phyloP scores from a whole-genome alignment of 2,888 invertebrate species.

The Drosophila aldrichi region DNA sequence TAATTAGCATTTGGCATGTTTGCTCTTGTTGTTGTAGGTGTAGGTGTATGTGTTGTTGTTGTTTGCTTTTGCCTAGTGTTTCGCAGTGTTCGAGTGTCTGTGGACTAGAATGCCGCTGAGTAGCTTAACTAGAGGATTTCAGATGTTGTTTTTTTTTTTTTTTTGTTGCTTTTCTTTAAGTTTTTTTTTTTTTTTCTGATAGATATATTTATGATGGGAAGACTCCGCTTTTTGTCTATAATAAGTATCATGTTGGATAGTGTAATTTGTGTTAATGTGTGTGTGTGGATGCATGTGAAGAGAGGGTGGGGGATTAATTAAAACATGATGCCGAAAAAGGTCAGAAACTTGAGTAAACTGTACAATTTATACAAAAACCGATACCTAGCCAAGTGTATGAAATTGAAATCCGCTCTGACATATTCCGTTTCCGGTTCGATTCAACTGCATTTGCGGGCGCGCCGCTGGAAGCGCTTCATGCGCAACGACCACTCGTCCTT shows the following conservation, averaged over 20 bases:
- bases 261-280: conserved; percentile 2
- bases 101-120: conserved; percentile 56
- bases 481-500: conserved; percentile 84
- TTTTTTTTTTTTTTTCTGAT: conserved; percentile 2
- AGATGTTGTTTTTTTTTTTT: conserved; percentile 1
- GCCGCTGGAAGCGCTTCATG: conserved; percentile 85
- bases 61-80: conserved; percentile 10
- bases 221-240: conserved; percentile 38
- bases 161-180: conserved; percentile 7
- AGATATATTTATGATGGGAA: conserved; percentile 12
- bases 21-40: neutral
- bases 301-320: conserved; percentile 58
- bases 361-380: conserved; percentile 85
- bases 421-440: conserved; percentile 85
- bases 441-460: conserved; percentile 85
- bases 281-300: neutral
- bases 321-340: conserved; percentile 84
- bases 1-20: conserved; percentile 67
- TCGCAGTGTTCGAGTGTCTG: conserved; percentile 16
- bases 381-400: conserved; percentile 84
- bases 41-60: neutral
- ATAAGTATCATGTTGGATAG: conserved; percentile 6
- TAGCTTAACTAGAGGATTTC: conserved; percentile 46
- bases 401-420: conserved; percentile 85
- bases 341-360: conserved; percentile 85